Base-by-base conservation (phyloP, 2,797 vertebrate species). In the Chrysolophus pictus region DNA sequence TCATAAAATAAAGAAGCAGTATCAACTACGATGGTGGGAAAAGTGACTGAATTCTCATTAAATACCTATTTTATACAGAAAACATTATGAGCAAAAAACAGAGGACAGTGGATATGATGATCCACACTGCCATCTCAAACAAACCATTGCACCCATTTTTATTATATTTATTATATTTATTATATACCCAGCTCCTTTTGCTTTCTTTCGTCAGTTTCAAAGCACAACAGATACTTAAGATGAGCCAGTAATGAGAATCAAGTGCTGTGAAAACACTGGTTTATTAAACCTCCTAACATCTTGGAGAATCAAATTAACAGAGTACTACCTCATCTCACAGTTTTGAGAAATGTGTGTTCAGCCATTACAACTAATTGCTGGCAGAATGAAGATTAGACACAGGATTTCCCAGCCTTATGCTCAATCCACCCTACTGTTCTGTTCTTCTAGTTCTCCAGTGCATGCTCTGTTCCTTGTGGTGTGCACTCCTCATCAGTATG, bases 401-500 rank as follows among this genome's bases (percentile, higher is more conserved):
- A 69, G 35, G 24, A 92, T 77, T 78, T 93, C 56, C 75, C 84
- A 93, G 68, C 35, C 29, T 87, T 69, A 39, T 44, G 78, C 26
- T 85, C 69, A 77, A 84, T 77, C 64, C 69, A 63, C 65, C 93
- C 58, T 35, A 47, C 70, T 91, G 56, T 71, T 91, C 33, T 42
- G 51, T 56, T 55, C 17, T 72, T 69, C 62, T 55, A 84, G 60
- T 55, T 77, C 78, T 85, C 53, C 68, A 87, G 78, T 71, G 88
- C 72, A 84, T 83, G 88, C 87, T 91, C 81, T 83, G 93, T 87
- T 95, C 86, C 81, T 47, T 46, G 14, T 49, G 21, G 0, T 68
- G 62, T 23, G 88, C 49, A 4, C 62, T 89, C 47, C 93, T 96
- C 91, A 96, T 94, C 91, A 96, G 94, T 88, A 93, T 92, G 91